phyloP scores from a whole-genome alignment of 1,140 invertebrate species.

The Wiebesia pumilae region DNA sequence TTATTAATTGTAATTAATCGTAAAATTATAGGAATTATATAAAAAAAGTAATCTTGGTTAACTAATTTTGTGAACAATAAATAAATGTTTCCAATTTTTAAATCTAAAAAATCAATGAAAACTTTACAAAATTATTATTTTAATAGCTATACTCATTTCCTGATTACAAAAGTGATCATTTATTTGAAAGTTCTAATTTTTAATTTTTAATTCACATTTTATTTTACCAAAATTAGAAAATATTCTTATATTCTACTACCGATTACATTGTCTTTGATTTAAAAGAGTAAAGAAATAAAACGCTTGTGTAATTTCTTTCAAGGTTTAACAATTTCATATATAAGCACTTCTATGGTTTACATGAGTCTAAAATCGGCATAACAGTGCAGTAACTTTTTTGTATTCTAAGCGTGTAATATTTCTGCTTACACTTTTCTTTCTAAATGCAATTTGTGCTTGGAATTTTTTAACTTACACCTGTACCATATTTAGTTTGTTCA shows the following conservation, averaged over 20 bases:
- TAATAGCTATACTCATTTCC: neutral
- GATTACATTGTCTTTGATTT: neutral
- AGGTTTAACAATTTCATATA: conserved; percentile 29
- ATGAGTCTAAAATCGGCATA: conserved; percentile 34
- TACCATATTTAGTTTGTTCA: conserved; percentile 31
- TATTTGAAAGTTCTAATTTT: neutral
- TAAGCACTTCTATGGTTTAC: conserved; percentile 39
- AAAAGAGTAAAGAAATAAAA: conserved; percentile 31
- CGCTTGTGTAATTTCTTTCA: neutral
- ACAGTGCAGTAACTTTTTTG: conserved; percentile 40
- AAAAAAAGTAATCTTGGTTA: too few relatives aligned
- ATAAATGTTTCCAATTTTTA: neutral
- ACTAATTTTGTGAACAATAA: too few relatives aligned
- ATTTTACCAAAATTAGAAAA: neutral
- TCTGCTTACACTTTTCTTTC: neutral
- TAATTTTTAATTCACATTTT: neutral
- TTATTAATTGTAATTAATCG: too few relatives aligned
- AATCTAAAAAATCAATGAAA: neutral
- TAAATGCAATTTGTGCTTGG: conserved; percentile 24
- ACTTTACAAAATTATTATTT: neutral
- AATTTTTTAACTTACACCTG: conserved; percentile 34
- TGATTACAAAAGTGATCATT: neutral
- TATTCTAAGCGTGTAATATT: conserved; percentile 15
- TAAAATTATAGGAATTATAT: too few relatives aligned
- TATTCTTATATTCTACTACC: neutral